Evolutionary conservation across 2,797 vertebrate species (phyloP), one percentile per base, ranked within the genome.

Genomic region (Cacajao melanocephalus): DNA sequence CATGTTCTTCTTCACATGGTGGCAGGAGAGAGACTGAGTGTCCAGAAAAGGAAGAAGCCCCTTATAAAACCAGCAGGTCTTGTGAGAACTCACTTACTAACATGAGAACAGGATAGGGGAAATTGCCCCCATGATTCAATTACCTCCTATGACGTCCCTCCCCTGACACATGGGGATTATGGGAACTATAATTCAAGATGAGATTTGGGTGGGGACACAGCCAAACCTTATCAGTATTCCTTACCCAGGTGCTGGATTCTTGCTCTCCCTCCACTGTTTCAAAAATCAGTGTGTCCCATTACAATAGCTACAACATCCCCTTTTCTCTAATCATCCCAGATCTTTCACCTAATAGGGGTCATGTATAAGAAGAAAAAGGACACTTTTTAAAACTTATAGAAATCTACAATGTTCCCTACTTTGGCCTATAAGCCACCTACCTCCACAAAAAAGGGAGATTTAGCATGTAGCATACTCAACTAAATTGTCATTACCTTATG

Each of bases 101-200:
- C 61, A 8, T n/a, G 14, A 67, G 61, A 64, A 67, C 61, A n/a
- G 15, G 61, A 67, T 64, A 7, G 61, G 30, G 30, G 30, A 67
- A 67, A n/a, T 17, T 0, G 0, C 30, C 3, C 30, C 61, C 61
- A 67, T 19, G 7, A 67, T 67, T n/a, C 15, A 67, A n/a, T 67
- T n/a, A 67, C 61, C 30, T 67, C 30, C 30, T n/a, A 67, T 7
- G 30, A 67, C 30, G 61, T 67, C 15, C 30, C 61, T 67, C 61
- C 33, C 61, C n/a, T 1, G 17, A 67, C 61, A 67, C 61, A 17
- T n/a, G 33, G 30, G 30, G 61, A n/a, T 67, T n/a, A 67, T 67
- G 30, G 61, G 15, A 67, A 17, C 61, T 67, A 33, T 7, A 67
- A 67, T 67, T n/a, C 61, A n/a, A 67, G 15, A 67, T 17, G 30